Percentiles rank a stretch among this genome's conserved stretches.
phyloP scores from a whole-genome alignment of 2,888 invertebrate species.

The Hypselothyrea guttata region DNA sequence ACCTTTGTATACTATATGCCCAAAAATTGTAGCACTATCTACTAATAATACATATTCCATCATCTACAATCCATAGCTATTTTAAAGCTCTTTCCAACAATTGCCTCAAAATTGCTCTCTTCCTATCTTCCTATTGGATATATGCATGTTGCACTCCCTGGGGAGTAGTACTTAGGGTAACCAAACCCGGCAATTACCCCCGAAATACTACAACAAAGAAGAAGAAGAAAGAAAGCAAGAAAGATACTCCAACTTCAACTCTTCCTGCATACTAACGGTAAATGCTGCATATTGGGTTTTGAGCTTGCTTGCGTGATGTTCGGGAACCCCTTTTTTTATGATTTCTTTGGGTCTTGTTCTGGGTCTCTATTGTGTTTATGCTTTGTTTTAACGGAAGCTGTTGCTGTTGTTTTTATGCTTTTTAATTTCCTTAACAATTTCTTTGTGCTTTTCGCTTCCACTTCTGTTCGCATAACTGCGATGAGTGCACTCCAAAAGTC shows the following conservation, averaged over 20 bases:
- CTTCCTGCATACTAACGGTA: slow-evolving; percentile 57
- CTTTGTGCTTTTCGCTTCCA: slow-evolving; percentile 69
- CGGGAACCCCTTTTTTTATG: slow-evolving; percentile 25
- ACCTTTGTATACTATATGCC: no score
- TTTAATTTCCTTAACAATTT: slow-evolving; percentile 77
- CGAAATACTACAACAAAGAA: no score
- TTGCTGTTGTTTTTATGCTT: slow-evolving; percentile 76
- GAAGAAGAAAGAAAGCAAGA: no score
- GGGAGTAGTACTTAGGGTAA: not conserved
- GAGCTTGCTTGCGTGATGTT: slow-evolving; percentile 46
- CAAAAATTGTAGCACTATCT: no score
- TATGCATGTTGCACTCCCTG: not conserved
- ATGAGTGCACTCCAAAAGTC: slow-evolving; percentile 68
- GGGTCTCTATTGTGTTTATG: slow-evolving; percentile 1
- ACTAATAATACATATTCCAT: no score
- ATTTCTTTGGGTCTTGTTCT: not conserved
- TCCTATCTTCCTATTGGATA: slow-evolving; percentile 20
- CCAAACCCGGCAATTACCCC: slow-evolving; percentile 41
- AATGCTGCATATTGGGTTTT: slow-evolving; percentile 68
- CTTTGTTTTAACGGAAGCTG: slow-evolving; percentile 77
- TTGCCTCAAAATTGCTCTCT: slow-evolving; percentile 32
- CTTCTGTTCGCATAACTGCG: slow-evolving; percentile 55
- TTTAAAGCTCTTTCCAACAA: not conserved
- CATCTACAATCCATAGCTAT: no score
- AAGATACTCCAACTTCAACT: not conserved